Percentiles rank a stretch among this genome's conserved stretches.
These are phyloP conservation scores for Cheiracanthium punctorium DNA, from an alignment of 2,888 invertebrate genomes.

Conservation along the genomic window DNA sequence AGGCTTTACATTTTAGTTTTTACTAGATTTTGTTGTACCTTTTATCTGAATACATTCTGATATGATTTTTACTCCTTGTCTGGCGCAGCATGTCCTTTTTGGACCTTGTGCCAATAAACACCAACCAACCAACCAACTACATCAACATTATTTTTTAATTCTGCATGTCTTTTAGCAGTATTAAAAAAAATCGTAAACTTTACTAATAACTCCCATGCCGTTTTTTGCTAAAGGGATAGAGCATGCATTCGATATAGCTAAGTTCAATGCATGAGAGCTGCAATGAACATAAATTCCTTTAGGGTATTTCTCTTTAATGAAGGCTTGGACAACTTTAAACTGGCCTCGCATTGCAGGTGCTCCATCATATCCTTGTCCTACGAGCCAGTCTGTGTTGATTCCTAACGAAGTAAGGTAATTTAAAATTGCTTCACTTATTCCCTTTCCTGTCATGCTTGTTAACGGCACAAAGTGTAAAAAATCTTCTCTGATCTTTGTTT, in stretches of 20 bases:
- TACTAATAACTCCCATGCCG: background rate
- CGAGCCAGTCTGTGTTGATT: background rate
- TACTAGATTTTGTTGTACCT: no score
- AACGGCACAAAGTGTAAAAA: background rate
- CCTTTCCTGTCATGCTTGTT: background rate
- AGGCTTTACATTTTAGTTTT: no score
- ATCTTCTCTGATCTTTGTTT: background rate
- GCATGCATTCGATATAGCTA: background rate
- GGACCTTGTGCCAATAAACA: no score
- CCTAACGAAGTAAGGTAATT: background rate
- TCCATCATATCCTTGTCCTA: slow-evolving; percentile 1
- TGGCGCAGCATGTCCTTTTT: no score
- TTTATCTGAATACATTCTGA: no score
- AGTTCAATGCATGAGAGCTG: background rate
- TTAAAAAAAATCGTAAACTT: background rate
- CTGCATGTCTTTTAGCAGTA: background rate
- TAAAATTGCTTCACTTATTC: background rate
- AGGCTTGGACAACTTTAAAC: slow-evolving; percentile 8
- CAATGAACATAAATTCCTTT: background rate
- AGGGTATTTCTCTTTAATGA: background rate
- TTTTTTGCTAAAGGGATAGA: background rate
- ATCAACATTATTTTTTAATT: background rate
- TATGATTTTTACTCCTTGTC: no score
- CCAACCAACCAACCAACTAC: no score
- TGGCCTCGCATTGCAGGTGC: background rate